Conservation (phyloP, 2,113 vertebrate species). For the Mastomys coucha region DNA sequence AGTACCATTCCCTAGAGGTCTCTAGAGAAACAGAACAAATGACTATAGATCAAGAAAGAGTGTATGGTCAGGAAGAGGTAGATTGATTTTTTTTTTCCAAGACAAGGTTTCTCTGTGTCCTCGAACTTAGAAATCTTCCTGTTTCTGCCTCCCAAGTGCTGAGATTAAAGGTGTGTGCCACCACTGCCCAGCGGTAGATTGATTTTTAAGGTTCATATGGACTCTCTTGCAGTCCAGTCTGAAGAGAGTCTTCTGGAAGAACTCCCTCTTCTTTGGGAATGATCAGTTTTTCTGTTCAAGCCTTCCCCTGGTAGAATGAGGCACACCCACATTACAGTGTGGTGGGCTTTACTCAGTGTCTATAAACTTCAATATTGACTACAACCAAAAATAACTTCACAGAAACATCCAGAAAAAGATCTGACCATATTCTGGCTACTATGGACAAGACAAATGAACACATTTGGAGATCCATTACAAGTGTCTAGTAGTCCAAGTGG, state of each 20-base stretch:
- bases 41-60: neutral
- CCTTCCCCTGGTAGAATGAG: neutral
- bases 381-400: neutral
- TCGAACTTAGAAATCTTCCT: too few relatives aligned
- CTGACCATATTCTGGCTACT: neutral
- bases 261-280: neutral
- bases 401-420: constrained; percentile 26
- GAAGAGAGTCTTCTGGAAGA: neutral
- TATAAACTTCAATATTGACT: neutral
- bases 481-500: neutral
- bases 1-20: neutral
- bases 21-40: neutral
- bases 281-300: neutral
- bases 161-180: too few relatives aligned
- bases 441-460: neutral
- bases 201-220: neutral
- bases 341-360: neutral
- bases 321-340: neutral
- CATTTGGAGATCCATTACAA: neutral
- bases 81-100: neutral
- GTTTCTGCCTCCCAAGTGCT: too few relatives aligned
- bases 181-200: too few relatives aligned
- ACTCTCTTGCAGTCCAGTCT: neutral
- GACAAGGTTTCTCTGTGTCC: too few relatives aligned
- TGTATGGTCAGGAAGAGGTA: neutral